Conservation (phyloP, 2,888 invertebrate genomes). For the Drosophila anomelani region DNA sequence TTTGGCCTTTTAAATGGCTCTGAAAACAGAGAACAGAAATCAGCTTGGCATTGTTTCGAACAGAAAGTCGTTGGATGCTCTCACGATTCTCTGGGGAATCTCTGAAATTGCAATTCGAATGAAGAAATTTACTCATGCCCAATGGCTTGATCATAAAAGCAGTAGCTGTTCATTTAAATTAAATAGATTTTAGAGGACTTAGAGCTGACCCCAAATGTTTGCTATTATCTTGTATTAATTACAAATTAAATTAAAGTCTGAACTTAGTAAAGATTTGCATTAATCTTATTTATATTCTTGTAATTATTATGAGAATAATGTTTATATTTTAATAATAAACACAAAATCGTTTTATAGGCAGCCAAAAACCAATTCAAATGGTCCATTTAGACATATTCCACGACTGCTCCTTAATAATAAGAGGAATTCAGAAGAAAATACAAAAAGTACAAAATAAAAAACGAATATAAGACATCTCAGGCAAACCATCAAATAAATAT, state of each 20-base stretch:
- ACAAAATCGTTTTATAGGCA: no score
- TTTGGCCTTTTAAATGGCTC: conserved; percentile 26
- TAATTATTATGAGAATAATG: no score
- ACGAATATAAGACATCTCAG: no score
- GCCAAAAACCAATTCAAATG: no score
- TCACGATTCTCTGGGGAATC: conserved; percentile 7
- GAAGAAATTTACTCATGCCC: not conserved
- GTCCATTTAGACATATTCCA: no score
- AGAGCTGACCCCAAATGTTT: not conserved
- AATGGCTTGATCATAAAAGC: not conserved
- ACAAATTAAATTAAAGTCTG: not conserved
- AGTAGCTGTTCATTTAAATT: conserved; percentile 1
- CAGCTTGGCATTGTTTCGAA: conserved; percentile 15
- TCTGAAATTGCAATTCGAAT: conserved; percentile 1
- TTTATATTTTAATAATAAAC: no score
- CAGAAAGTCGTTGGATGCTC: conserved; percentile 5
- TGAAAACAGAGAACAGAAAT: not conserved
- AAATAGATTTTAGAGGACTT: not conserved
- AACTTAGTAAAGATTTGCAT: no score
- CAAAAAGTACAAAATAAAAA: no score
- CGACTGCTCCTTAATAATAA: not conserved
- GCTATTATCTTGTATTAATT: not conserved
- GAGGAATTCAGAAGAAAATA: no score
- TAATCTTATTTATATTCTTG: no score
- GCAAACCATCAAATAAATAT: not conserved